Evolutionary conservation across 2,113 vertebrate species (phyloP).

Genomic region (Cebidichthys violaceus): DNA sequence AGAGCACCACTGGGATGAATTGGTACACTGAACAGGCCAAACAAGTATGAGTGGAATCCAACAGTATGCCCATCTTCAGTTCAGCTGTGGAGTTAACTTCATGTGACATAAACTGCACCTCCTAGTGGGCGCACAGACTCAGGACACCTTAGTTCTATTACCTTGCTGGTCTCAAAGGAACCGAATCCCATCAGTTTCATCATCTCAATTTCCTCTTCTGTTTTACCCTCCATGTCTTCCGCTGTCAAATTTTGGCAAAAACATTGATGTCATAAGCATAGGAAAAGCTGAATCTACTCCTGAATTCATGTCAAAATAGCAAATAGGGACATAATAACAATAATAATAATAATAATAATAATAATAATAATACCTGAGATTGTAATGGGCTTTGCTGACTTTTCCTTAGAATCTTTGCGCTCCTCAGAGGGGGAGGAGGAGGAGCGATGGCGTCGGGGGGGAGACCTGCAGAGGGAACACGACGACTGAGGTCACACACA

Average conservation of each 20-base stretch:
- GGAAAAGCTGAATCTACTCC: neutral
- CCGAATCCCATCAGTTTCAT: conserved; percentile 97
- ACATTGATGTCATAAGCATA: neutral
- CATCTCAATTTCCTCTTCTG: conserved; percentile 98
- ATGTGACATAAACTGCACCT: conserved; percentile 51
- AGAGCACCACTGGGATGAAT: neutral
- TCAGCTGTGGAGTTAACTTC: neutral
- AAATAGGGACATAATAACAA: neutral
- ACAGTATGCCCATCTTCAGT: neutral
- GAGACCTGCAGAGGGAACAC: conserved; percentile 85
- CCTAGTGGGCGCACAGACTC: conserved; percentile 65
- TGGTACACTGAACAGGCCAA: neutral
- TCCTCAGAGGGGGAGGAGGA: conserved; percentile 90
- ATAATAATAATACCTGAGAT: conserved; percentile 87
- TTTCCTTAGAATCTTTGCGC: conserved; percentile 83
- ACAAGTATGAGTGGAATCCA: conserved; percentile 1
- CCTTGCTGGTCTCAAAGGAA: conserved; percentile 91
- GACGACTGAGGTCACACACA: neutral
- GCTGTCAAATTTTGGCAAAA: conserved; percentile 76
- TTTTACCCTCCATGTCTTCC: conserved; percentile 96
- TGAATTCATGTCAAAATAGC: neutral
- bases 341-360: neutral
- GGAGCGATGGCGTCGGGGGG: conserved; percentile 88
- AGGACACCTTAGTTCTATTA: conserved; percentile 67
- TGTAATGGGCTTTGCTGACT: conserved; percentile 86